A percentile compares a stretch with the other conserved stretches of the same genome.
phyloP scores from a whole-genome alignment of 92 coral and sea anemone genomes.

The Phymanthus crucifer region DNA sequence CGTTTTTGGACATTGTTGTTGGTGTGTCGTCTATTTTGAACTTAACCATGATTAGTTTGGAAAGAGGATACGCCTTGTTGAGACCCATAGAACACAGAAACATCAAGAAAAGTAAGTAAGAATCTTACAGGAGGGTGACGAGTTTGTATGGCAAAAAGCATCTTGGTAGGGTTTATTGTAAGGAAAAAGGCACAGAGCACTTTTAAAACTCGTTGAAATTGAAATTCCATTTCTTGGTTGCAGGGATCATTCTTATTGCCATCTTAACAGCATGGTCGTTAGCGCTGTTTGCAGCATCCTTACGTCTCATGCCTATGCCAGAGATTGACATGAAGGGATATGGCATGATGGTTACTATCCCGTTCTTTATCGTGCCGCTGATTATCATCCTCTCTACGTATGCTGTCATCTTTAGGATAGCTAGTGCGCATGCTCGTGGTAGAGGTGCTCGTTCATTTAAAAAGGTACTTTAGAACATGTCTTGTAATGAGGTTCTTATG shows the following conservation, averaged over 20 bases:
- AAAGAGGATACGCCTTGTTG: constrained; percentile 72
- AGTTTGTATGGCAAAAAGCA: too few relatives aligned
- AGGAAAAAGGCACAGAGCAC: neutral
- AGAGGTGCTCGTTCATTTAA: constrained; percentile 75
- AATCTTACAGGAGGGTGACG: too few relatives aligned
- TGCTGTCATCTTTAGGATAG: constrained; percentile 70
- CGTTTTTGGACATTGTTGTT: constrained; percentile 60
- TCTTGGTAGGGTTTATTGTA: neutral
- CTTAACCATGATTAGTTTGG: constrained; percentile 77
- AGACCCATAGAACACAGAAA: constrained; percentile 78
- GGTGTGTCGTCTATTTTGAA: constrained; percentile 82
- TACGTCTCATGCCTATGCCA: constrained; percentile 14
- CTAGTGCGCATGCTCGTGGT: constrained; percentile 83
- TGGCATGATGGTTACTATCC: constrained; percentile 53
- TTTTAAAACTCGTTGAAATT: too few relatives aligned
- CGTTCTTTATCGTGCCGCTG: constrained; percentile 63
- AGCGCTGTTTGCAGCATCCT: constrained; percentile 54
- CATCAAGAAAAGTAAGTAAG: constrained; percentile 58
- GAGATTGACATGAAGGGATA: neutral
- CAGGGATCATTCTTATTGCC: constrained; percentile 30
- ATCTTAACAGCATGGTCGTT: constrained; percentile 62
- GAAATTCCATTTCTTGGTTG: neutral
- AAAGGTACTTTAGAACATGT: constrained; percentile 55
- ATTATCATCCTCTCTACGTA: constrained; percentile 60
- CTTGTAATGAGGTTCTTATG: too few relatives aligned